Conservation (phyloP, 2,888 invertebrate genomes). For the Helicoverpa assulta region DNA sequence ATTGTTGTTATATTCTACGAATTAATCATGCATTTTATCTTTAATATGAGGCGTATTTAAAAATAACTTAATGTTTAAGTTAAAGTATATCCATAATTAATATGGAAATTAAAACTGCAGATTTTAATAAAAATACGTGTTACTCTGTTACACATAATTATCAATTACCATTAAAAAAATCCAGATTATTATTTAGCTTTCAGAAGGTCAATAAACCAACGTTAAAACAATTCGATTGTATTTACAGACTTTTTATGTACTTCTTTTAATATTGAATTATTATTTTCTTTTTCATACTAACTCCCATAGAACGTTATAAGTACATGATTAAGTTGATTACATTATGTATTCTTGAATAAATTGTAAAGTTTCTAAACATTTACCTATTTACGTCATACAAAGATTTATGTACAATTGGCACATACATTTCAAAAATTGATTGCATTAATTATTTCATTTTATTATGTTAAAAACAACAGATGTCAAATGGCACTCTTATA, state of each 20-base stretch:
- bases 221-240: constrained; percentile 25
- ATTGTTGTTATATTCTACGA: constrained; percentile 10
- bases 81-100: not conserved
- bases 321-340: constrained; percentile 45
- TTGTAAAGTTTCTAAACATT: constrained; percentile 36
- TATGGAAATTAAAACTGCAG: constrained; percentile 9
- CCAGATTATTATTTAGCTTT: not conserved
- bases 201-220: constrained; percentile 47
- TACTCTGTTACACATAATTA: not conserved
- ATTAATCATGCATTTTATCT: not conserved
- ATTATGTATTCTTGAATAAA: constrained; percentile 1
- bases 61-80: not conserved
- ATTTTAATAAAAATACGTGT: not conserved
- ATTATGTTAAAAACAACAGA: constrained; percentile 59
- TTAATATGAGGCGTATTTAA: not conserved
- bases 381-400: constrained; percentile 30
- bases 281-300: constrained; percentile 12
- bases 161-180: constrained; percentile 8
- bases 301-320: constrained; percentile 23
- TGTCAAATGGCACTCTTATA: constrained; percentile 35
- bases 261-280: constrained; percentile 20
- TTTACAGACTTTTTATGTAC: constrained; percentile 17
- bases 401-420: constrained; percentile 71
- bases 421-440: constrained; percentile 72
- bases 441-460: constrained; percentile 29